Evolutionary conservation across 2,888 invertebrate species (phyloP), one percentile per base, ranked within the genome.

Genomic region (Hesperia comma): DNA sequence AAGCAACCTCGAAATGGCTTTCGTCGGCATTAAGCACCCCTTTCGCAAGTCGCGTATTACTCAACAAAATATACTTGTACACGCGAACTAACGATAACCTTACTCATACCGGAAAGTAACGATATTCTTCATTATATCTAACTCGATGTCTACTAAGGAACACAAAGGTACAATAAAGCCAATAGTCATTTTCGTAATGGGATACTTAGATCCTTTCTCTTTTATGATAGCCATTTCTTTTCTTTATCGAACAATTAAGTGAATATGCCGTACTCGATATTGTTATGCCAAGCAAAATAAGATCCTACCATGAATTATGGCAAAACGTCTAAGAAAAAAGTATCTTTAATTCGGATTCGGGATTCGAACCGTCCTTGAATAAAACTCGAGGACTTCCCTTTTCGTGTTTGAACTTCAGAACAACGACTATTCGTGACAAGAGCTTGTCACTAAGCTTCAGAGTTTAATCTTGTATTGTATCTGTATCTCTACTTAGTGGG

Each of bases 81-180:
- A 66, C 66, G 66, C 66, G 33, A 66, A 54, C 66, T 3, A 21
- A 41, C 60, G 43, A 66, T 66, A 64, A 64, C 53, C 51, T 58
- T 41, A 53, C 46, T 66, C 64, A 66, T 54, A 60, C 19, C 10
- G 60, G 64, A 54, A 54, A 60, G 32, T 58, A 58, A 37, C 56
- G 49, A 56, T 51, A 51, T 57, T 57, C 37, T 14, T 51, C 33
- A n/a, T 10, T 51, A 5, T 21, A 51, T 26, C 26, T 53, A 53
- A 32, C 26, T 49, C 19, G 14, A 15, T 19, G 49, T 17, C 8
- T 19, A 17, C 46, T 46, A 49, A 49, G 19, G 19, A 19, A 19
- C 17, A 19, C 43, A 49, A 49, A 10, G 7, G n/a, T 15, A 43
- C 43, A 43, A 41, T 43, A 43, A 43, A 43, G 15, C 43, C 15